A percentile compares a stretch with the other conserved stretches of the same genome.
These are phyloP conservation scores for Timandra comae DNA, from an alignment of 2,888 invertebrate genomes.

Conservation along the genomic window DNA sequence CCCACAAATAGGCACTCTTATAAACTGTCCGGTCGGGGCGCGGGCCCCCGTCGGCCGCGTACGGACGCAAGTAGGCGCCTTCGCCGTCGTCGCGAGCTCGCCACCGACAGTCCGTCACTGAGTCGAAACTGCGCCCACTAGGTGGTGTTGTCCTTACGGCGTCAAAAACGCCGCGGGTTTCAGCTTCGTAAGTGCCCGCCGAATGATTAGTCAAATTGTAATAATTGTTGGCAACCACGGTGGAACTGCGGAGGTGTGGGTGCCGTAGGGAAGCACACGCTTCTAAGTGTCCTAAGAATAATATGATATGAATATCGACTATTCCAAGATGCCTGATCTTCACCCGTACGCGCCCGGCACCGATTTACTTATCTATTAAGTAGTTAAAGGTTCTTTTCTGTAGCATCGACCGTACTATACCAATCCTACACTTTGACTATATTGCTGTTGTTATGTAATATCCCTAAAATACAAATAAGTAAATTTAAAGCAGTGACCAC, in stretches of 20 bases:
- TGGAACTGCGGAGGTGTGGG: slow-evolving; percentile 66
- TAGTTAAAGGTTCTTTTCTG: slow-evolving; percentile 18
- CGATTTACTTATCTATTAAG: slow-evolving; percentile 12
- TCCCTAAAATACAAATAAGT: slow-evolving; percentile 29
- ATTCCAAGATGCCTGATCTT: slow-evolving; percentile 29
- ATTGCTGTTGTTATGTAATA: slow-evolving; percentile 9
- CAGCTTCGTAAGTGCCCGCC: slow-evolving; percentile 61
- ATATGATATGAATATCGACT: slow-evolving; percentile 50
- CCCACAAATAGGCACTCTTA: slow-evolving; percentile 77
- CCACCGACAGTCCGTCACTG: slow-evolving; percentile 67
- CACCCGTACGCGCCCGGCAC: slow-evolving; percentile 62
- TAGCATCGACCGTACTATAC: slow-evolving; percentile 23
- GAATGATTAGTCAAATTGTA: slow-evolving; percentile 76
- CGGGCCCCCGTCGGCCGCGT: slow-evolving; percentile 64
- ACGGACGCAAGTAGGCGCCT: slow-evolving; percentile 64
- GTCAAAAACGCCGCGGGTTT: slow-evolving; percentile 51
- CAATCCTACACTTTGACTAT: too few relatives aligned
- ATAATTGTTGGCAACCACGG: slow-evolving; percentile 74
- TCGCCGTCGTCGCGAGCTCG: slow-evolving; percentile 71
- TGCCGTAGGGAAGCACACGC: slow-evolving; percentile 68
- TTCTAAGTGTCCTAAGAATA: slow-evolving; percentile 76
- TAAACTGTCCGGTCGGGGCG: slow-evolving; percentile 66
- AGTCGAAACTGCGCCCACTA: slow-evolving; percentile 69
- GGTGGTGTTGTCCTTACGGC: slow-evolving; percentile 44
- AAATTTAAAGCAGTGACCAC: slow-evolving; percentile 70